These are phyloP conservation scores for Pristiophorus japonicus DNA, from an alignment of 2,113 vertebrate species.

Conservation along the genomic window DNA sequence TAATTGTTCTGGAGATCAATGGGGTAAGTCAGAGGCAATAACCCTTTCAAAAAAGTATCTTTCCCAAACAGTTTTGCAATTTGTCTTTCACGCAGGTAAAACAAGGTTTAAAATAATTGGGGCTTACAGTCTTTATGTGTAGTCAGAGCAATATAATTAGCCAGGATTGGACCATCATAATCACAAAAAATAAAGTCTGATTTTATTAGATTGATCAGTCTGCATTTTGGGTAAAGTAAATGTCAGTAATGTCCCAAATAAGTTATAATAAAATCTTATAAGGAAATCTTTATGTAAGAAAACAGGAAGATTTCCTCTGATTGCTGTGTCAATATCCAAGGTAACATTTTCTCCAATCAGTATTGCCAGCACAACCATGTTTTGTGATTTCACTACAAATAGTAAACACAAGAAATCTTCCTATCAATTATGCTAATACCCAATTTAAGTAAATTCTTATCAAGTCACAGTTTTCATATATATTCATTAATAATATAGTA, in stretches of 20 bases:
- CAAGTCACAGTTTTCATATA: no score
- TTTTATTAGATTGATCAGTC: neutral
- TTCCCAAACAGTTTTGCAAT: neutral
- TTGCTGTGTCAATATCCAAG: neutral
- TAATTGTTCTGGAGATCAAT: slow-evolving; percentile 32
- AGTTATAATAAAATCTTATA: neutral
- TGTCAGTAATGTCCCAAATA: neutral
- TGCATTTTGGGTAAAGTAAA: neutral
- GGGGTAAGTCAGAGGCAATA: neutral
- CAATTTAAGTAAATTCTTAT: no score
- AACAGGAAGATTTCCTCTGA: neutral
- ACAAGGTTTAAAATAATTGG: neutral
- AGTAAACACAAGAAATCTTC: no score
- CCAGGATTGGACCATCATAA: neutral
- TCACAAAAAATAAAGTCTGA: neutral
- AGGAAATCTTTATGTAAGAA: neutral
- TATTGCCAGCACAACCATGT: neutral
- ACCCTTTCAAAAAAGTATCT: neutral
- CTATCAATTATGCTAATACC: no score
- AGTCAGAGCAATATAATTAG: neutral
- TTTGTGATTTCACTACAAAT: neutral
- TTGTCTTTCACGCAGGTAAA: neutral
- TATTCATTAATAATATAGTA: no score
- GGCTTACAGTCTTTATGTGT: neutral
- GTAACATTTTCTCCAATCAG: neutral